Base-by-base conservation (phyloP, 2,113 vertebrate genomes). In the Etheostoma spectabile region DNA sequence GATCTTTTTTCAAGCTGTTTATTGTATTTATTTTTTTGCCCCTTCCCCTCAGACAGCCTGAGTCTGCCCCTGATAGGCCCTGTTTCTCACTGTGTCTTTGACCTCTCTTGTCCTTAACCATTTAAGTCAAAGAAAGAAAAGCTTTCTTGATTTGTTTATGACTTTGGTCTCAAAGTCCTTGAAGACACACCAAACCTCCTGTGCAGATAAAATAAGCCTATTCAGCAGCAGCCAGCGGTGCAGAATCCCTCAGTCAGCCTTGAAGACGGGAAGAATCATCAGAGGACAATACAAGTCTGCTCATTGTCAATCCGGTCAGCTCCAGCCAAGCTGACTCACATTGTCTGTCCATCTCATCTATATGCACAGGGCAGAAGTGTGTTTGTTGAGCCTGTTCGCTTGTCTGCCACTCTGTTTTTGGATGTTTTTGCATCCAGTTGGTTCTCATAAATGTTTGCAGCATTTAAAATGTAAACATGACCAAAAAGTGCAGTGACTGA, bases 301-400 rank as follows among this genome's bases (percentile, higher is more conserved):
- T 88, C 80, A 84, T 84, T 90, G 66, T 84, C 83, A 86, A 77
- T 67, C 86, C 62, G 33, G 69, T 86, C 85, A 83, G 80, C 80
- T 87, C 69, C 77, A 59, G 45, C 33, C 56, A 13, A 21, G 51
- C 77, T 85, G 74, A 87, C 76, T 85, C 79, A 83, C 76, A 18
- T 27, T 30, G 62, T 27, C 45, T 62, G 74, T 60, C 48, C 33
- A 14, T 24, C 48, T 63, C 35, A 6, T 74, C 77, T 67, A 38
- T 42, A 49, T 14, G 10, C 59, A 62, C 74, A 53, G 1, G 42
- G 19, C 65, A n/a, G 52, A 57, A 12, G 48, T 8, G 15, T 11
- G 77, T 30, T 33, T 21, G 30, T 70, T 45, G 14, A 48, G 63
- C n/a, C 13, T 61, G 49, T 80, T 21, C 11, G 18, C 13, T 8